Conservation (phyloP, 2,888 invertebrate species). For the Synanthedon tipuliformis region DNA sequence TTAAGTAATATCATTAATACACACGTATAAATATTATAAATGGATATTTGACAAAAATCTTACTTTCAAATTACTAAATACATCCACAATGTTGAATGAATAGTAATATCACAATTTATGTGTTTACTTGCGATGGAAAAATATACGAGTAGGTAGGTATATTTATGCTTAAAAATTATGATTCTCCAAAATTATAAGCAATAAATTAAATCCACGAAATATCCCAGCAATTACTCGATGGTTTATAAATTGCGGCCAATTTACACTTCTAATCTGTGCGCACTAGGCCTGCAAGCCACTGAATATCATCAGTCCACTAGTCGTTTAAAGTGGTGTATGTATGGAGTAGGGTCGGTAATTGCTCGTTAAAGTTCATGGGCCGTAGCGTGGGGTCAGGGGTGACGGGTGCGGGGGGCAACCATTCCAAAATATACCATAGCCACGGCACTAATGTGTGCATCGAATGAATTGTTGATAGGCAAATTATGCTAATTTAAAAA, state of each 20-base stretch:
- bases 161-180: too few relatives aligned
- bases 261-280: not conserved
- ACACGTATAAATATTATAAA: too few relatives aligned
- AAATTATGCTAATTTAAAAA: not conserved
- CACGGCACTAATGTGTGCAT: not conserved
- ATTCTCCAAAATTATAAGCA: too few relatives aligned
- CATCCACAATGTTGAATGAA: too few relatives aligned
- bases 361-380: constrained; percentile 58
- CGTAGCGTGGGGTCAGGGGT: constrained; percentile 23
- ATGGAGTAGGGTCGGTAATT: constrained; percentile 29
- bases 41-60: too few relatives aligned
- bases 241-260: not conserved
- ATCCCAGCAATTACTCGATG: too few relatives aligned
- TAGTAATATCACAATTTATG: too few relatives aligned
- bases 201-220: too few relatives aligned
- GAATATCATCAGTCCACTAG: constrained; percentile 23
- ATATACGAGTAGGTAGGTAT: too few relatives aligned
- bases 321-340: constrained; percentile 22
- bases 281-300: not conserved
- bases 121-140: too few relatives aligned
- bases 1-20: too few relatives aligned
- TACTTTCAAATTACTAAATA: too few relatives aligned
- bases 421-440: constrained; percentile 6
- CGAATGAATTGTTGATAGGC: constrained; percentile 1
- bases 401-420: constrained; percentile 9